Evolutionary conservation across 2,113 vertebrate species (phyloP).

Genomic region (Lepidothrix coronata): DNA sequence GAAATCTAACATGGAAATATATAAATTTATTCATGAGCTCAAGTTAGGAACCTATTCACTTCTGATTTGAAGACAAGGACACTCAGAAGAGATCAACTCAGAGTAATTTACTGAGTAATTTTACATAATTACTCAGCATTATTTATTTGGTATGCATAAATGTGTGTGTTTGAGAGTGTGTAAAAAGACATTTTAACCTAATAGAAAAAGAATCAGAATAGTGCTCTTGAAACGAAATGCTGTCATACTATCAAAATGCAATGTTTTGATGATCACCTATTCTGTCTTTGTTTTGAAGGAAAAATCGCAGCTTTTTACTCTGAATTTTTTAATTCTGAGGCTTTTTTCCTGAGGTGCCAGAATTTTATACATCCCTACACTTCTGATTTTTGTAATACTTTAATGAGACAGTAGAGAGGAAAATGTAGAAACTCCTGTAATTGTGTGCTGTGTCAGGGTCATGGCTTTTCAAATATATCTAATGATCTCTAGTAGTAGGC

Average conservation of each 20-base stretch:
- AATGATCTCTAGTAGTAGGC: neutral
- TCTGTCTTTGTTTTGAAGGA: neutral
- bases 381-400: neutral
- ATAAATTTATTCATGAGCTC: neutral
- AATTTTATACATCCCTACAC: neutral
- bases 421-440: neutral
- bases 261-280: neutral
- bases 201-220: neutral
- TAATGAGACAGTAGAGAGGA: neutral
- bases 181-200: neutral
- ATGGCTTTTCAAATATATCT: neutral
- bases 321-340: neutral
- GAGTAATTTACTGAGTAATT: neutral
- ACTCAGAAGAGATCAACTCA: neutral
- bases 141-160: neutral
- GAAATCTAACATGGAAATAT: neutral
- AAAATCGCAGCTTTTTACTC: neutral
- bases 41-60: neutral
- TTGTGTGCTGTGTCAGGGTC: neutral
- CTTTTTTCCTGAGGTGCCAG: neutral
- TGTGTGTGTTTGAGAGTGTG: neutral
- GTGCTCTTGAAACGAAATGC: neutral
- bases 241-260: neutral
- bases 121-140: neutral
- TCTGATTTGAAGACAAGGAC: neutral